phyloP scores from a whole-genome alignment of 2,888 invertebrate genomes.

The Alcis repandata region DNA sequence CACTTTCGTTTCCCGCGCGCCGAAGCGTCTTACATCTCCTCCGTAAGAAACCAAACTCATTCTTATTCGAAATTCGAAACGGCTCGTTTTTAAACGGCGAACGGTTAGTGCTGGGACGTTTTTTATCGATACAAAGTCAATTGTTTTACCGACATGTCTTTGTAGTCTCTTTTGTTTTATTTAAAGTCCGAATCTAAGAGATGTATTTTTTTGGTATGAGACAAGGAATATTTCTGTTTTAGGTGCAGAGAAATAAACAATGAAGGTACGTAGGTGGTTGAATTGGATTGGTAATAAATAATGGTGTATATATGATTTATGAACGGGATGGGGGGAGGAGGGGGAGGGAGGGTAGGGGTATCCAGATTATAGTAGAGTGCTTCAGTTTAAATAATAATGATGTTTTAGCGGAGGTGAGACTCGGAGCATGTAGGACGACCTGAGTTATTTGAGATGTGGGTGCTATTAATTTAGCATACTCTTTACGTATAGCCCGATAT shows the following conservation, averaged over 20 bases:
- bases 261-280: conserved; percentile 72
- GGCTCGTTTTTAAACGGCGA: conserved; percentile 17
- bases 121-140: conserved; percentile 66
- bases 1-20: conserved; percentile 70
- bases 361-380: conserved; percentile 56
- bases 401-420: conserved; percentile 34
- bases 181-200: conserved; percentile 76
- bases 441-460: too few species aligned
- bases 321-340: conserved; percentile 50
- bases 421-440: too few species aligned
- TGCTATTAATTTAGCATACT: too few species aligned
- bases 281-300: conserved; percentile 84
- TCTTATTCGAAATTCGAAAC: conserved; percentile 56
- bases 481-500: too few species aligned
- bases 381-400: conserved; percentile 53
- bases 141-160: conserved; percentile 86
- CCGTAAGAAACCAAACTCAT: conserved; percentile 45
- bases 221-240: conserved; percentile 62
- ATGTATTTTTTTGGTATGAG: conserved; percentile 70
- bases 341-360: conserved; percentile 47
- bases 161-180: conserved; percentile 85
- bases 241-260: conserved; percentile 74
- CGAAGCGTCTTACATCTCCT: conserved; percentile 47
- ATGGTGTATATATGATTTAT: conserved; percentile 82
- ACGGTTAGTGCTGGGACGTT: conserved; percentile 60